Conservation (phyloP, 2,113 vertebrate species). For the Alosa alosa region DNA sequence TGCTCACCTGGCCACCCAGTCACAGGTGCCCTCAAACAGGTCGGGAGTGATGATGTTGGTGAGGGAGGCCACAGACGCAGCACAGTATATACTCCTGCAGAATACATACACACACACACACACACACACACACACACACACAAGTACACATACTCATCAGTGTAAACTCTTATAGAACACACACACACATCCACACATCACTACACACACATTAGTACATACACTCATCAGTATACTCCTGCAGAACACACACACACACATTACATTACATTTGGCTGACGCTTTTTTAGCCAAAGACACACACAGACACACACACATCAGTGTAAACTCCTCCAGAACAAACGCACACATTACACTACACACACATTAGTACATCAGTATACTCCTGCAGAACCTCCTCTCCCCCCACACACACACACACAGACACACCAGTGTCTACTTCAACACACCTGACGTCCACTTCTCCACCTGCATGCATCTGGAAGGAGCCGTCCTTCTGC, state of each 20-base stretch:
- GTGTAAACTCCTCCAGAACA: background rate
- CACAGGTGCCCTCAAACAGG: conserved; percentile 83
- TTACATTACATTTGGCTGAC: too few species aligned
- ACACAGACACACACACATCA: background rate
- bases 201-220: background rate
- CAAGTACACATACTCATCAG: background rate
- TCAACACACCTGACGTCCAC: background rate
- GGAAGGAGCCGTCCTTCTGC: conserved; percentile 78
- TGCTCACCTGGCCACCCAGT: conserved; percentile 85
- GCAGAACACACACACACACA: background rate
- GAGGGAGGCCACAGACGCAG: conserved; percentile 84
- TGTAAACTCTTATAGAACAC: background rate
- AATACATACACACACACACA: background rate
- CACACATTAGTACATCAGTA: too few species aligned
- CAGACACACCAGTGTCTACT: background rate
- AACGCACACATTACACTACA: too few species aligned
- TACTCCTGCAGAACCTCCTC: too few species aligned
- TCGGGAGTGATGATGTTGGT: conserved; percentile 80
- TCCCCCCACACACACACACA: too few species aligned
- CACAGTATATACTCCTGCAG: conserved; percentile 87
- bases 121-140: background rate
- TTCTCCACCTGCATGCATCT: background rate
- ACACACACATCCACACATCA: background rate
- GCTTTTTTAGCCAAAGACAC: too few species aligned
- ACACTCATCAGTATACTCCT: conserved; percentile 71